Base-by-base conservation (phyloP, 2,113 vertebrate species). In the Gopherus flavomarginatus region DNA sequence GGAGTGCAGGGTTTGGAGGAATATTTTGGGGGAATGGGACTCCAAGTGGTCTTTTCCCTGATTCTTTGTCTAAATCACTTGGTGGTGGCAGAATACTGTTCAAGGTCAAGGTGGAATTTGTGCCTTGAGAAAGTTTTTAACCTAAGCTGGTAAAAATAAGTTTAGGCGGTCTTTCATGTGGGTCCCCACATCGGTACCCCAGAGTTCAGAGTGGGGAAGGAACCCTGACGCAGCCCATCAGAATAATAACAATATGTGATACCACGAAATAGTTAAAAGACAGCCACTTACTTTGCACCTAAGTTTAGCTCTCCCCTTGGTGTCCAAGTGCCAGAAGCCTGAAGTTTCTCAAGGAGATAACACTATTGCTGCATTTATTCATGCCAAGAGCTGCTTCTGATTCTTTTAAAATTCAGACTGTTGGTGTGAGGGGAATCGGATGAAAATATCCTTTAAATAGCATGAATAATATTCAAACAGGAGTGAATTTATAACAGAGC, bases 351-450 rank as follows among this genome's bases (percentile, higher is more conserved):
- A 50, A 52, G 29, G 90, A 85, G 56, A 8, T 29, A 83, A 59
- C 6, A 16, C 44, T 92, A 85, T 80, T 90, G n/a, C 85, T 94
- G 77, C 42, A n/a, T 92, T 93, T 88, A 89, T 92, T 94, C 77
- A 54, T 77, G 81, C 53, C 6, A 3, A 29, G 62, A 29, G 11
- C 29, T 83, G 35, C 1, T n/a, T 69, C 35, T n/a, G 75, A 6
- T 3, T 79, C 75, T 89, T 81, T 53, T 86, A 85, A 27, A 82
- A 57, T 89, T 31, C 82, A 65, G 38, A 50, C 8, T 11, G 5
- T 35, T 27, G 42, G 59, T 4, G 16, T 89, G 85, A 93, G 86
- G 26, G 53, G 81, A 94, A 93, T 5, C 21, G 1, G 69, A 86
- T 83, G 77, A n/a, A 77, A 83, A 65, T 92, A 78, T 5, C 87